A percentile compares a stretch with the other conserved stretches of the same genome.
Conservation (phyloP, 2,888 invertebrate genomes). For the Eupithecia dodoneata region DNA sequence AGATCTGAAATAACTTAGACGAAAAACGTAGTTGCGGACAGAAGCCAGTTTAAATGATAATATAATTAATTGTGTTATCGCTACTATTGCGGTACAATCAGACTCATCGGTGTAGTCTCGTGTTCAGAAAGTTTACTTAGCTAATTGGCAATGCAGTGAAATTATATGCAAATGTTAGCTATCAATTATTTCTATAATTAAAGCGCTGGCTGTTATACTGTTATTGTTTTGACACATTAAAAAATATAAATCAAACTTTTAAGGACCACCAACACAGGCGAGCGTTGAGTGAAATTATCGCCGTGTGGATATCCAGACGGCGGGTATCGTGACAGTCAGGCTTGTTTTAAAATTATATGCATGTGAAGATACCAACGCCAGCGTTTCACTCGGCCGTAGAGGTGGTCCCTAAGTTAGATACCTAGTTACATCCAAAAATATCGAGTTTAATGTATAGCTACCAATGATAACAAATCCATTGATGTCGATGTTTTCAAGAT, state of each 20-base stretch:
- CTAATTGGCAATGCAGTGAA: constrained; percentile 11
- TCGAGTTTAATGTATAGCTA: not conserved
- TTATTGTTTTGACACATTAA: not conserved
- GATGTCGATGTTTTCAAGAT: too few species aligned
- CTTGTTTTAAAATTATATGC: not conserved
- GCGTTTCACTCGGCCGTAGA: not conserved
- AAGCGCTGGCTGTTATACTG: not conserved
- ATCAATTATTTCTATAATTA: not conserved
- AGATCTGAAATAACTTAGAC: not conserved
- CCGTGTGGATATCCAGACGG: not conserved
- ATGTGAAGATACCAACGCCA: not conserved
- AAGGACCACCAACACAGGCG: not conserved
- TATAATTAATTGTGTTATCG: not conserved
- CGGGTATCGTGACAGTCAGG: not conserved
- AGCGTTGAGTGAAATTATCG: not conserved
- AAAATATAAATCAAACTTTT: not conserved
- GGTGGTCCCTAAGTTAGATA: not conserved
- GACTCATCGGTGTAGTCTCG: not conserved
- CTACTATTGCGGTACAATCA: not conserved
- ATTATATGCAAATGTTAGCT: constrained; percentile 8
- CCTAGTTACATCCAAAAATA: not conserved
- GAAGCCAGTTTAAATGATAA: not conserved
- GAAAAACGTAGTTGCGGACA: not conserved
- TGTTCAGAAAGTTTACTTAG: not conserved
- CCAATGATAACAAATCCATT: not conserved